Evolutionary conservation across 2,113 vertebrate genomes (phyloP), one percentile per base, ranked within the genome.

Genomic region (Echinops telfairi): DNA sequence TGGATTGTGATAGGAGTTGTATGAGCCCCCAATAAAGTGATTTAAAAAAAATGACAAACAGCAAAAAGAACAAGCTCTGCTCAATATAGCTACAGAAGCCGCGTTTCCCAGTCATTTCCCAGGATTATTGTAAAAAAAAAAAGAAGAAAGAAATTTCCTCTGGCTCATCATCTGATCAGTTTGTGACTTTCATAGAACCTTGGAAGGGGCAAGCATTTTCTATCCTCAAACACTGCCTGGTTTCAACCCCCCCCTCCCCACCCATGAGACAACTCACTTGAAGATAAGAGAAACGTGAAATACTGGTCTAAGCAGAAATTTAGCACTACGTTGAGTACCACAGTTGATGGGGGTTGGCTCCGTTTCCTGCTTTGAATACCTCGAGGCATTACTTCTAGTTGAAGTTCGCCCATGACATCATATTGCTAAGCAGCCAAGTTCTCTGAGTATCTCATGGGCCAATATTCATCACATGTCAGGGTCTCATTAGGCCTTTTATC

Each of bases 401-500:
- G 79, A 86, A 64, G 43, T 79, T 86, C 86, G 53, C 31, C 31
- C 29, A 40, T 22, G 25, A 70, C 33, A 53, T 64, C 73, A 31
- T 53, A 36, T 0, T 83, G 23, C 80, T 75, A 91, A 76, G 86
- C 58, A 84, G 57, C 89, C 79, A 79, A 68, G 47, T 53, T 53
- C 47, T 14, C 10, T 11, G 47, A 53, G 25, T 22, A 70, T 91
- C 78, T 94, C 40, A 36, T 53, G 43, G 91, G 70, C 70, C 57
- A 38, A 62, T 82, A 84, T 64, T 84, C 47, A n/a, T 53, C 78
- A 60, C 60, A 80, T 91, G 80, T 82, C 77, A 88, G 68, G 20
- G 22, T 40, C 58, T 93, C 53, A 19, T 87, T 80, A 90, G 71
- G 77, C 33, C 57, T 92, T 87, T 83, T 80, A 96, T 83, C 60